phyloP scores from a whole-genome alignment of 2,113 vertebrate species.

The Phyllopteryx taeniolatus region DNA sequence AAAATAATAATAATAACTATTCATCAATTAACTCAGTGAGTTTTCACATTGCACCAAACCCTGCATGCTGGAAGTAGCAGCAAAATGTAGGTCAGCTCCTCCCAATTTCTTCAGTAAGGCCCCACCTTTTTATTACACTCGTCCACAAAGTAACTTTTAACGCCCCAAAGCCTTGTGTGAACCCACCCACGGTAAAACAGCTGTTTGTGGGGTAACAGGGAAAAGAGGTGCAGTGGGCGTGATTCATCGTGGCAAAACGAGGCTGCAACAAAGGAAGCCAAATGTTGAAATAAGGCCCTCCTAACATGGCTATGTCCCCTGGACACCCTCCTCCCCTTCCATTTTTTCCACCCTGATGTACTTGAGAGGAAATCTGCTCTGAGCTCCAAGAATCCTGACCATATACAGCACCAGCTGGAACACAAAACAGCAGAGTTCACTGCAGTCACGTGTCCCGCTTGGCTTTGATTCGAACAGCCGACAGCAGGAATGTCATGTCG shows the following conservation, averaged over 20 bases:
- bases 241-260: background rate
- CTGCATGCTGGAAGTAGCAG: slow-evolving; percentile 11
- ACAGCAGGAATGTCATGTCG: slow-evolving; percentile 41
- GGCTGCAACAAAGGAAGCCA: slow-evolving; percentile 26
- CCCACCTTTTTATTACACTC: slow-evolving; percentile 26
- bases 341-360: slow-evolving; percentile 1
- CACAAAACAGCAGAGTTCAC: slow-evolving; percentile 30
- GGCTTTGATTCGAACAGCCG: slow-evolving; percentile 26
- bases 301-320: slow-evolving; percentile 25
- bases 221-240: background rate
- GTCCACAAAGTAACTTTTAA: slow-evolving; percentile 40
- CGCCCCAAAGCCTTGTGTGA: slow-evolving; percentile 55
- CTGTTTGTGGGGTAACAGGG: slow-evolving; percentile 24
- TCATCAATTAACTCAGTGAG: slow-evolving; percentile 20
- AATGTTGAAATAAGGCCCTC: slow-evolving; percentile 20
- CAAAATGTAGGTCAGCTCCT: slow-evolving; percentile 73
- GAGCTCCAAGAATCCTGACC: slow-evolving; percentile 61
- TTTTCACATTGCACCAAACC: slow-evolving; percentile 9
- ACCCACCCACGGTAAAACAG: slow-evolving; percentile 44
- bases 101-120: slow-evolving; percentile 29
- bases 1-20: slow-evolving; percentile 24
- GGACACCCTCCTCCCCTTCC: background rate
- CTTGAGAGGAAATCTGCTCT: slow-evolving; percentile 49
- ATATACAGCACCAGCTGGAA: slow-evolving; percentile 55
- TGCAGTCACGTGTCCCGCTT: slow-evolving; percentile 48